These are phyloP conservation scores for Miniopterus natalensis DNA, from an alignment of 2,113 vertebrate species.

Conservation along the genomic window DNA sequence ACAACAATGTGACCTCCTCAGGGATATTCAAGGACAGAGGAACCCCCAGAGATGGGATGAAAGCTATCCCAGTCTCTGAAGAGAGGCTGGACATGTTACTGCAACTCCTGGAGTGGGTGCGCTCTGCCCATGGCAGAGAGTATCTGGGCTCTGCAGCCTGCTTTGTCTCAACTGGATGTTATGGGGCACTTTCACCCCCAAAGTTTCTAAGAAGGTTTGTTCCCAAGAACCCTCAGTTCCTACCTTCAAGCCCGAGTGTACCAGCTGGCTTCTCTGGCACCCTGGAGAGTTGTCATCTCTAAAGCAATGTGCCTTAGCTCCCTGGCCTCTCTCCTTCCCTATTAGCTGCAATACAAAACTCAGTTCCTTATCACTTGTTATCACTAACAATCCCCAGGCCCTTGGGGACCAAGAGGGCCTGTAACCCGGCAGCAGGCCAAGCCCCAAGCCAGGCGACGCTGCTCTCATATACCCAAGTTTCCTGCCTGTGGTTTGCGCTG, in stretches of 20 bases:
- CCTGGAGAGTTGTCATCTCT: not conserved
- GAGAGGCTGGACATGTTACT: not conserved
- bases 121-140: fast-evolving
- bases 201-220: not conserved
- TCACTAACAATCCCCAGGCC: not conserved
- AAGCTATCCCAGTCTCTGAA: not conserved
- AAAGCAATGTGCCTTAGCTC: not conserved
- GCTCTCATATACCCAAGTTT: constrained; percentile 39
- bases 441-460: not conserved
- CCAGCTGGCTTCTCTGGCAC: not conserved
- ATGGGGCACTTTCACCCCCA: no score
- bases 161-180: not conserved
- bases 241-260: fast-evolving
- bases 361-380: constrained; percentile 22
- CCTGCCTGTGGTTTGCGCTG: constrained; percentile 70
- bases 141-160: not conserved
- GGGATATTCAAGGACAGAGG: not conserved
- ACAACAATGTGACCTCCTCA: not conserved
- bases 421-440: constrained; percentile 38
- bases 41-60: fast-evolving
- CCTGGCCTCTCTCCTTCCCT: not conserved
- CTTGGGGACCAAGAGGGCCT: constrained; percentile 38
- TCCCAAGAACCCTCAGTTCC: not conserved
- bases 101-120: not conserved
- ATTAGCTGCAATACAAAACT: not conserved